Evolutionary conservation across 2,888 invertebrate genomes (phyloP), one percentile per base, ranked within the genome.

Genomic region (Melangyna quadrimaculata): DNA sequence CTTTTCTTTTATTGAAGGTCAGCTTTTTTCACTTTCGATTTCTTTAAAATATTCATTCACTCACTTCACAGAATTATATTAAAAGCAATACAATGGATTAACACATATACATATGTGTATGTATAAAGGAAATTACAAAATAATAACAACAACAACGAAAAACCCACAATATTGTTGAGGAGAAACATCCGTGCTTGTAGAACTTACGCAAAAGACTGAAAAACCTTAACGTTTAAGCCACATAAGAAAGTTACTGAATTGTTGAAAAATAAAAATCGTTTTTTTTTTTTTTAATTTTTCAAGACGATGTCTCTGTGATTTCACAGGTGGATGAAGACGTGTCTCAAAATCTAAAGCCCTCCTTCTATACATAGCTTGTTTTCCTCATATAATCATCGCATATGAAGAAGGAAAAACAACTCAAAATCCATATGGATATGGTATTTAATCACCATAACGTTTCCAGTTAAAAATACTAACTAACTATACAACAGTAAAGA

Each of bases 311-410:
- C 81, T 81, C 86, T 86, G 73, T 81, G 86, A 86, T 86, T 86
- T 86, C 86, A 86, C 81, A 86, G 86, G 86, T 86, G 86, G 86
- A 80, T 86, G 86, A 81, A 86, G 80, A 78, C 86, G 80, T 78
- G 86, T 86, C 81, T 86, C 70, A 77, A 72, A 86, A 81, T 75
- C 59, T 75, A 57, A n/a, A 78, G 51, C 72, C 81, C 86, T 71
- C 81, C 77, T 73, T 32, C 37, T 40, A 29, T 32, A 24, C 12
- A n/a, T n/a, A 14, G 24, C 12, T 48, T 17, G 27, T 65, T 45
- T 65, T 63, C 63, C 48, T 67, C 65, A 67, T 67, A 67, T 17
- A 43, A 32, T 59, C 10, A 51, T n/a, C n/a, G n/a, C n/a, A n/a
- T n/a, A n/a, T 37, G 35, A 51, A 51, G 40, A 59, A 77, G 43